Percentiles rank a stretch among this genome's conserved stretches.
Conservation (phyloP, 2,888 invertebrate species). For the Coecobrya sp. region DNA sequence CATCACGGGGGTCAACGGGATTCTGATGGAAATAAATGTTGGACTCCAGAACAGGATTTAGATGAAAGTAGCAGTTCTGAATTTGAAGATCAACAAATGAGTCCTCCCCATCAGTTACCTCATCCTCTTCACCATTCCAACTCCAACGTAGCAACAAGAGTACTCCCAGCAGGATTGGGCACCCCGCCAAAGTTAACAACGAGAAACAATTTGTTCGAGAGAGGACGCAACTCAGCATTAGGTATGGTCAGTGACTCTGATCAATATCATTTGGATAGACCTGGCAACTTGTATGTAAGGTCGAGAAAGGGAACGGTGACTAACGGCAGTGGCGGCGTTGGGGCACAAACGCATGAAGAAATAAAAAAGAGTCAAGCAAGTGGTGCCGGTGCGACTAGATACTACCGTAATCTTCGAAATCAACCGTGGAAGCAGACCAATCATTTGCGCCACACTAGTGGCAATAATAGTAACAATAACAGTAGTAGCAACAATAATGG, state of each 20-base stretch:
- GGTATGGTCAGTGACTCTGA: conserved; percentile 84
- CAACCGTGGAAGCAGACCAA: conserved; percentile 78
- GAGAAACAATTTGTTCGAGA: conserved; percentile 82
- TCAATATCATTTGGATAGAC: conserved; percentile 74
- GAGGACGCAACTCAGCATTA: conserved; percentile 76
- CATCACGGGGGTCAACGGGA: conserved; percentile 37
- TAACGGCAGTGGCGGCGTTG: background rate
- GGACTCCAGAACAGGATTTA: conserved; percentile 96
- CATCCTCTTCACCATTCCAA: conserved; percentile 53
- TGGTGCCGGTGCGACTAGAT: conserved; percentile 59
- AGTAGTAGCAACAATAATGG: conserved; percentile 56
- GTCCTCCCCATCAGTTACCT: conserved; percentile 52
- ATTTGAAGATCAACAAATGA: conserved; percentile 84
- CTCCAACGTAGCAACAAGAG: conserved; percentile 68
- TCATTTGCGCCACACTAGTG: conserved; percentile 74
- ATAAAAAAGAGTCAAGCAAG: conserved; percentile 64
- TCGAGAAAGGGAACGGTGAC: conserved; percentile 77
- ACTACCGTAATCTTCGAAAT: conserved; percentile 72
- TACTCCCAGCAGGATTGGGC: conserved; percentile 59
- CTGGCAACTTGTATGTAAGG: conserved; percentile 82
- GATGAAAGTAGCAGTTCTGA: conserved; percentile 90
- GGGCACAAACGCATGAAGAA: conserved; percentile 61
- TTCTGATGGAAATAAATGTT: conserved; percentile 88
- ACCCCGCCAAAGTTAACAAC: conserved; percentile 85
- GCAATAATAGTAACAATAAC: conserved; percentile 42